Evolutionary conservation across 2,113 vertebrate genomes (phyloP).

Genomic region (Coturnix japonica): DNA sequence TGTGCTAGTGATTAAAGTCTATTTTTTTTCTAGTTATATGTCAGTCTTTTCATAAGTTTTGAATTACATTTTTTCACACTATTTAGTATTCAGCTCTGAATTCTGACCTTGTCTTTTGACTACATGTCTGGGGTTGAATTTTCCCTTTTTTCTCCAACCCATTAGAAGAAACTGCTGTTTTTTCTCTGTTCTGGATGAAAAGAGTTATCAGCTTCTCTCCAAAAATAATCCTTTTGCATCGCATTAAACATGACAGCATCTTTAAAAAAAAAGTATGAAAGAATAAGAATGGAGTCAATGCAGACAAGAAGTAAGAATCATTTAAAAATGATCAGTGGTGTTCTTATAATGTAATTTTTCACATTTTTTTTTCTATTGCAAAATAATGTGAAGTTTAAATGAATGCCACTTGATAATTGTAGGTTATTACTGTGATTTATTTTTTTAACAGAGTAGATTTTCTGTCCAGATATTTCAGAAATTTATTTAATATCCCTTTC

Average conservation of each 20-base stretch:
- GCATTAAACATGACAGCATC: background rate
- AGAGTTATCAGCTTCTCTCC: background rate
- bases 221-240: background rate
- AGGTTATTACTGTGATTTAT: background rate
- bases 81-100: background rate
- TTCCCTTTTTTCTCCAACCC: background rate
- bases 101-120: background rate
- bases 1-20: background rate
- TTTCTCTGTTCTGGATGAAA: background rate
- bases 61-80: background rate
- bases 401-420: background rate
- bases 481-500: background rate
- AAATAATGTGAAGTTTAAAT: background rate
- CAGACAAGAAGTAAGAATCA: background rate
- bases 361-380: background rate
- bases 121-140: background rate
- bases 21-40: background rate
- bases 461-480: background rate
- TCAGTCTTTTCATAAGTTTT: background rate
- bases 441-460: background rate
- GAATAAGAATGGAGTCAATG: background rate
- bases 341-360: background rate
- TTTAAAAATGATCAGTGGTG: background rate
- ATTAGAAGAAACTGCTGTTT: background rate
- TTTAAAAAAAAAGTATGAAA: background rate